Percentiles rank a stretch among this genome's conserved stretches.
Conservation (phyloP, 2,888 invertebrate species). For the Macaria liturata region DNA sequence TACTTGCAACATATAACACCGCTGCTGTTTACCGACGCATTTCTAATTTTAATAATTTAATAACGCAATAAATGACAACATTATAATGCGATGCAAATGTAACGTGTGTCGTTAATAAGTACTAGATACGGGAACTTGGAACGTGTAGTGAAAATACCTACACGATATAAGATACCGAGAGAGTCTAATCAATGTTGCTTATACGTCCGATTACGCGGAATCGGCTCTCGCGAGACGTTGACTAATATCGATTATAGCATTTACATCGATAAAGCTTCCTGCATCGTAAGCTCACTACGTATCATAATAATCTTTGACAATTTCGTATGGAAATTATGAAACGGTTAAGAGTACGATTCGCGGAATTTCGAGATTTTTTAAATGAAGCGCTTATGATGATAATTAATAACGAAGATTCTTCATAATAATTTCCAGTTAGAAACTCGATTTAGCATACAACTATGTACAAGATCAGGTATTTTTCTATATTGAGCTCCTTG, state of each 20-base stretch:
- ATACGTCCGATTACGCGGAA: constrained; percentile 66
- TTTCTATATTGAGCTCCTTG: constrained; percentile 4
- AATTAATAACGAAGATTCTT: constrained; percentile 22
- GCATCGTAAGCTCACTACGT: constrained; percentile 50
- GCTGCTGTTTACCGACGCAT: constrained; percentile 61
- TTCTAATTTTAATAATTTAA: constrained; percentile 70
- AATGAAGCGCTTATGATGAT: constrained; percentile 25
- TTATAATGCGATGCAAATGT: constrained; percentile 69
- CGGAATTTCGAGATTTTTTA: constrained; percentile 45
- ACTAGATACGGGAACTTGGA: constrained; percentile 46
- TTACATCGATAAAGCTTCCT: constrained; percentile 64
- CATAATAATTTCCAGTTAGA: constrained; percentile 11
- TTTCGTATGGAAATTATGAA: constrained; percentile 66
- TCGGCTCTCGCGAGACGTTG: constrained; percentile 63
- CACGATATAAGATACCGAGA: constrained; percentile 56
- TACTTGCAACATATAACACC: constrained; percentile 51
- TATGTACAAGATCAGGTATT: constrained; percentile 11
- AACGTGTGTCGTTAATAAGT: constrained; percentile 57
- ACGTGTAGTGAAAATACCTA: constrained; percentile 52
- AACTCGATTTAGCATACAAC: constrained; percentile 13
- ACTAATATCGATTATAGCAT: constrained; percentile 74
- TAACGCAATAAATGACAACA: constrained; percentile 62
- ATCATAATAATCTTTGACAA: constrained; percentile 57
- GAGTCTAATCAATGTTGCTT: constrained; percentile 65
- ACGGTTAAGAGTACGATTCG: constrained; percentile 48